Conservation (phyloP, 2,888 invertebrate genomes). For the Drosophila tripunctata region DNA sequence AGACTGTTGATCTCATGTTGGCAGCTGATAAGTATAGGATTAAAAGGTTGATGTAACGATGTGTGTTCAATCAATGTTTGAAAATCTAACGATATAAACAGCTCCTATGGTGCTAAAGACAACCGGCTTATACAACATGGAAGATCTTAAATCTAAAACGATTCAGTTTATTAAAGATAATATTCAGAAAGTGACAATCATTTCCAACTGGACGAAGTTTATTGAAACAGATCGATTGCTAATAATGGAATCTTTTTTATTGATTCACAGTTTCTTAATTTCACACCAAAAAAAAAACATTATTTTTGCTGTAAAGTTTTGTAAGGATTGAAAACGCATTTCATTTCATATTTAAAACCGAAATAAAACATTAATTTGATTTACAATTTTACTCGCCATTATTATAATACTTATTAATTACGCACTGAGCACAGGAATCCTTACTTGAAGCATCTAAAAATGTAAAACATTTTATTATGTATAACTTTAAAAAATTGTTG, state of each 20-base stretch:
- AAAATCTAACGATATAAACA: slow-evolving; percentile 96
- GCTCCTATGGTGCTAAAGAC: slow-evolving; percentile 97
- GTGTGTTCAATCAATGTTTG: slow-evolving; percentile 98
- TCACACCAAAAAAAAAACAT: too few species aligned
- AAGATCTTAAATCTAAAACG: slow-evolving; percentile 78
- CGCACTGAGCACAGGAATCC: slow-evolving; percentile 71
- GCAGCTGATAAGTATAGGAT: slow-evolving; percentile 99
- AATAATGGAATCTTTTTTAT: background rate
- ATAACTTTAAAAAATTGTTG: too few species aligned
- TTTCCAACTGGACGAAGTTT: background rate
- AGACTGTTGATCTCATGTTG: slow-evolving; percentile 98
- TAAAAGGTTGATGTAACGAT: slow-evolving; percentile 98
- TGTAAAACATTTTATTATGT: too few species aligned
- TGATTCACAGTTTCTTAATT: background rate
- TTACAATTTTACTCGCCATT: too few species aligned
- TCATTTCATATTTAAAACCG: too few species aligned
- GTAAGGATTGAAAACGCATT: background rate
- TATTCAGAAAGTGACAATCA: background rate
- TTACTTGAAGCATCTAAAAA: slow-evolving; percentile 83
- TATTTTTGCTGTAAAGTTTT: background rate
- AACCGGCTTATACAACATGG: slow-evolving; percentile 98
- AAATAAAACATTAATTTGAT: background rate
- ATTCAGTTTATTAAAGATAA: background rate
- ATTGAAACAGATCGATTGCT: background rate
- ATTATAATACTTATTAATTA: slow-evolving; percentile 9